Conservation (phyloP, 1,140 invertebrate genomes). For the Aphelinus atriplicis region DNA sequence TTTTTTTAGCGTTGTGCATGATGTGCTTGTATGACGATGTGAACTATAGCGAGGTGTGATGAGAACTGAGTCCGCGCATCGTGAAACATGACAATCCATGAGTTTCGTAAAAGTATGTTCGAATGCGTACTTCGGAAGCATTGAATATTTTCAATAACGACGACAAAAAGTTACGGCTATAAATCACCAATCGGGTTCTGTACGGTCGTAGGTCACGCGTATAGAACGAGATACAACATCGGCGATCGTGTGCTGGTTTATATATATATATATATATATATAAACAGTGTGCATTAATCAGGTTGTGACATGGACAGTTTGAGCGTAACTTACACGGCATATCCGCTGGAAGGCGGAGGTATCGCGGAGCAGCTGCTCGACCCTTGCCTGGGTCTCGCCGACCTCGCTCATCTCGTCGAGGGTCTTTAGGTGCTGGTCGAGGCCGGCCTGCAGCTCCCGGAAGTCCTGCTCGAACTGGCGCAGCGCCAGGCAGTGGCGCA, state of each 20-base stretch:
- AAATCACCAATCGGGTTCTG: too few relatives aligned
- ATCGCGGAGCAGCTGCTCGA: slow-evolving; percentile 81
- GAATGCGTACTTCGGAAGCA: too few relatives aligned
- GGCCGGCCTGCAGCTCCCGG: slow-evolving; percentile 78
- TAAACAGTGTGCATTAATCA: background rate
- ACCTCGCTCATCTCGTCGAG: slow-evolving; percentile 86
- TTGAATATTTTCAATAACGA: too few relatives aligned
- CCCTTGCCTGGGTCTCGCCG: slow-evolving; percentile 82
- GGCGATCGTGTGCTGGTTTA: too few relatives aligned
- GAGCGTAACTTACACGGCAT: slow-evolving; percentile 70
- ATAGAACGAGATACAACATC: too few relatives aligned
- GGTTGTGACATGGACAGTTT: slow-evolving; percentile 15
- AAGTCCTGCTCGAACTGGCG: slow-evolving; percentile 91
- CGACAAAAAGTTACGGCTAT: too few relatives aligned
- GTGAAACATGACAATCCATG: too few relatives aligned
- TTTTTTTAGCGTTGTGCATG: slow-evolving; percentile 34
- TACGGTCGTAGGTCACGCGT: too few relatives aligned
- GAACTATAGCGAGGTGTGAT: too few relatives aligned
- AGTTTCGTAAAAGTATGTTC: too few relatives aligned
- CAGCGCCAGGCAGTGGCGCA: slow-evolving; percentile 89
- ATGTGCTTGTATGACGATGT: slow-evolving; percentile 28
- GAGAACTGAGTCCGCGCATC: too few relatives aligned
- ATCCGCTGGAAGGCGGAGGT: slow-evolving; percentile 80
- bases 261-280: background rate
- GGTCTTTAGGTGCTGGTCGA: slow-evolving; percentile 78